Percentiles rank a stretch among this genome's conserved stretches.
phyloP scores from a whole-genome alignment of 2,113 vertebrate genomes.

The Mellivora capensis region DNA sequence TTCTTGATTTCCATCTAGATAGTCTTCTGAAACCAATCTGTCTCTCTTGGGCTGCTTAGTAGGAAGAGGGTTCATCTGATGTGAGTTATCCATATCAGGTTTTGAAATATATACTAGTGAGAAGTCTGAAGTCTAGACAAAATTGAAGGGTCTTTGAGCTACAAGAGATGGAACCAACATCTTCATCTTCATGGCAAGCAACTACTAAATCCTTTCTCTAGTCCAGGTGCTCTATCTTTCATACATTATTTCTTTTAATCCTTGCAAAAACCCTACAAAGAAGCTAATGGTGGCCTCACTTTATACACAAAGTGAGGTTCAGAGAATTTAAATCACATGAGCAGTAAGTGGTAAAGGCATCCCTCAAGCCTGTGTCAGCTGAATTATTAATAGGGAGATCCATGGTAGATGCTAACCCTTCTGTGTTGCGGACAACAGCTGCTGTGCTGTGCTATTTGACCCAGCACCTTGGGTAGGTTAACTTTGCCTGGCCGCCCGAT shows the following conservation, averaged over 20 bases:
- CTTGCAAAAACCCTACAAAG: not conserved
- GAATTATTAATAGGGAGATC: not conserved
- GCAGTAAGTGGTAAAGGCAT: not conserved
- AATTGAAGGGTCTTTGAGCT: not conserved
- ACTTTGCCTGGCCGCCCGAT: not conserved
- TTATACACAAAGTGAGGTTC: not conserved
- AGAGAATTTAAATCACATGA: not conserved
- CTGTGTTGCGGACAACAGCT: fast-evolving
- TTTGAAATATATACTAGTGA: not conserved
- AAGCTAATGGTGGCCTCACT: not conserved
- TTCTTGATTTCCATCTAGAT: not conserved
- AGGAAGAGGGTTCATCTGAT: not conserved
- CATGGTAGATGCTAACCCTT: not conserved
- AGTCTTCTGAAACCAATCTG: not conserved
- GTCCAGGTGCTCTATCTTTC: not conserved
- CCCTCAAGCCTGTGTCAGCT: not conserved
- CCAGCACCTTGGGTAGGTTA: not conserved
- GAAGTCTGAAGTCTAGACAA: not conserved
- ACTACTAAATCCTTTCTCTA: not conserved
- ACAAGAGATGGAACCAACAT: not conserved
- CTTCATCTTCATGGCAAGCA: not conserved
- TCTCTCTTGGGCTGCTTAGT: not conserved
- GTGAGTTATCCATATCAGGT: not conserved
- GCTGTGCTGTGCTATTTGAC: fast-evolving
- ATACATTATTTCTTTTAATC: not conserved